These are phyloP conservation scores for Echiichthys vipera DNA, from an alignment of 2,797 vertebrate genomes.

Conservation along the genomic window DNA sequence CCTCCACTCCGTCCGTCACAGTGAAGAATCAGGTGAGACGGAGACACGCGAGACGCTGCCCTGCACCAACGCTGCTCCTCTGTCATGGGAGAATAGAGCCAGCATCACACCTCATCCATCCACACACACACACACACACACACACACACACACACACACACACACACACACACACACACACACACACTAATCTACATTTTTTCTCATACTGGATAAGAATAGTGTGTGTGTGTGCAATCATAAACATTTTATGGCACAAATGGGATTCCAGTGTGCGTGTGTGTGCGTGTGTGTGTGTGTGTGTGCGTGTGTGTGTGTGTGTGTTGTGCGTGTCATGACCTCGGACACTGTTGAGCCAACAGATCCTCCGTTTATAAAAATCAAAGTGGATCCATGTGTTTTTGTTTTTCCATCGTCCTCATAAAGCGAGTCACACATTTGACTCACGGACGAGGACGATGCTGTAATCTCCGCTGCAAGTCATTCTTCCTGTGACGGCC, in stretches of 20 bases:
- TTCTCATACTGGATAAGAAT: too few relatives aligned
- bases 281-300: slow-evolving; percentile 9
- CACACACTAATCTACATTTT: too few relatives aligned
- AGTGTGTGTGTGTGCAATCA: not conserved
- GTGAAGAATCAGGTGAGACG: too few relatives aligned
- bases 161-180: too few relatives aligned
- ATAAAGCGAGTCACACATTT: slow-evolving; percentile 56
- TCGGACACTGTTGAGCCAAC: slow-evolving; percentile 30
- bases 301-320: slow-evolving; percentile 8
- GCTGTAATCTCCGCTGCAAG: slow-evolving; percentile 52
- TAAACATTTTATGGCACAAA: slow-evolving; percentile 49
- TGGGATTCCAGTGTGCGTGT: not conserved
- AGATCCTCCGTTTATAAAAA: slow-evolving; percentile 52
- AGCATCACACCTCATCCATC: too few relatives aligned
- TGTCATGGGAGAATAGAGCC: too few relatives aligned
- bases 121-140: too few relatives aligned
- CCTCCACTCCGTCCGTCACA: too few relatives aligned
- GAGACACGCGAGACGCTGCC: too few relatives aligned
- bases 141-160: too few relatives aligned
- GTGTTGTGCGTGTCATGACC: slow-evolving; percentile 24
- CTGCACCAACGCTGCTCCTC: too few relatives aligned
- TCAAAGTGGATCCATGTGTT: slow-evolving; percentile 68
- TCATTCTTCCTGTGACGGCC: slow-evolving; percentile 57
- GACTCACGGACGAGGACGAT: slow-evolving; percentile 55
- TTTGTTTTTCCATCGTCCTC: slow-evolving; percentile 54